Base-by-base conservation (phyloP, 1,140 invertebrate species). In the Idris sp. region DNA sequence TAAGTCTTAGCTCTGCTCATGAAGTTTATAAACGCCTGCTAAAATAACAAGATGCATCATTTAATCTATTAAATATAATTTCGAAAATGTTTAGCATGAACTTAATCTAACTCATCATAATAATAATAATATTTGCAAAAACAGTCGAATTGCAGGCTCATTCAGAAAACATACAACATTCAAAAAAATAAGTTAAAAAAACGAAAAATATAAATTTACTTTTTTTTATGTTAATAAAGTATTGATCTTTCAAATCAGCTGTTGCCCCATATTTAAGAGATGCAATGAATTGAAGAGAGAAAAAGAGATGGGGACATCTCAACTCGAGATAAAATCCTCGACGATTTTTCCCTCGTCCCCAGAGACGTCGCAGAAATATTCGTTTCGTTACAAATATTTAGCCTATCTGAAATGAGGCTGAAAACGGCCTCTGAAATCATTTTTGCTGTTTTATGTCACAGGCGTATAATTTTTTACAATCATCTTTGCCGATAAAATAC, bases 251-350 rank as follows among this genome's bases (percentile, higher is more conserved):
- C 40, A 65, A 77, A 84, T 83, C 79, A 81, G 82, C 82, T 81
- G 81, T 81, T 84, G 80, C 56, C 80, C 77, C 59, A 79, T 74
- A 80, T 82, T 80, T 80, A 82, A 81, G 80, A 53, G 19, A 62
- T 69, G 51, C 53, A 46, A 71, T 71, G 68, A 67, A 74, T 77
- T 4, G 33, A 30, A 65, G 8, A 54, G 25, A 56, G 56, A 73
- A 10, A 31, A 15, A 30, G 35, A 25, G 38, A 10, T 16, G 16
- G n/a, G 36, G 49, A 56, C 46, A 64, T 76, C 49, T 56, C 49
- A 36, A 71, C 49, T 64, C 28, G 65, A 74, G 77, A 79, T 79
- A 79, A 82, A 80, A 74, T 74, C 51, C 68, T 56, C 22, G 35
- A 53, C 53, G 53, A 68, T 40, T 74, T 62, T n/a, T 28, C 76